Evolutionary conservation across 2,113 vertebrate genomes (phyloP).

Genomic region (Alethe diademata): DNA sequence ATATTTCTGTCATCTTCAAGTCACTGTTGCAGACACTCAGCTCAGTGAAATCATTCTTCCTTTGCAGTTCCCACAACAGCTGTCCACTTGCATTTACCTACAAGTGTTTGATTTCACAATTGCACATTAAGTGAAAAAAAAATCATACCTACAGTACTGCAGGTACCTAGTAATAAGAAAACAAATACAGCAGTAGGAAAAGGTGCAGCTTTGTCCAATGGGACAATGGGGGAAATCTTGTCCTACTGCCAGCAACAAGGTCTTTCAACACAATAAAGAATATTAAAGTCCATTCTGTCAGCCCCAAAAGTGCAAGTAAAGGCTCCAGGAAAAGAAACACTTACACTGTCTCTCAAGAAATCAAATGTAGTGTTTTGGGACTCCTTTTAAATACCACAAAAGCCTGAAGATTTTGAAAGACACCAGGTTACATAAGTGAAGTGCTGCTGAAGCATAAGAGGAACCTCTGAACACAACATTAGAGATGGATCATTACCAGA

Average conservation of each 20-base stretch:
- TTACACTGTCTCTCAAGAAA: neutral
- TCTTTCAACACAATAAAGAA: neutral
- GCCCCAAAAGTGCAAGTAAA: neutral
- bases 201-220: neutral
- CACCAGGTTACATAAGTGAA: neutral
- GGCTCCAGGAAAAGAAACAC: neutral
- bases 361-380: neutral
- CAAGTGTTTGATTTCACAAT: neutral
- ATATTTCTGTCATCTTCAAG: neutral
- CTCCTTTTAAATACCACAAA: neutral
- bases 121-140: neutral
- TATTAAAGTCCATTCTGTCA: neutral
- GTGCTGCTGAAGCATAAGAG: neutral
- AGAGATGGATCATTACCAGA: neutral
- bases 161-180: constrained; percentile 7
- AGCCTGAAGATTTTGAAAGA: neutral
- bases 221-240: neutral
- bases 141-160: neutral
- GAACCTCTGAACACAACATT: neutral
- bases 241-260: neutral
- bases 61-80: neutral
- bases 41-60: neutral
- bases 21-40: neutral
- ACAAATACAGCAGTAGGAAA: neutral
- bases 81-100: neutral